Evolutionary conservation across 1,140 invertebrate genomes (phyloP), one percentile per base, ranked within the genome.

Genomic region (Rhyzopertha dominica): DNA sequence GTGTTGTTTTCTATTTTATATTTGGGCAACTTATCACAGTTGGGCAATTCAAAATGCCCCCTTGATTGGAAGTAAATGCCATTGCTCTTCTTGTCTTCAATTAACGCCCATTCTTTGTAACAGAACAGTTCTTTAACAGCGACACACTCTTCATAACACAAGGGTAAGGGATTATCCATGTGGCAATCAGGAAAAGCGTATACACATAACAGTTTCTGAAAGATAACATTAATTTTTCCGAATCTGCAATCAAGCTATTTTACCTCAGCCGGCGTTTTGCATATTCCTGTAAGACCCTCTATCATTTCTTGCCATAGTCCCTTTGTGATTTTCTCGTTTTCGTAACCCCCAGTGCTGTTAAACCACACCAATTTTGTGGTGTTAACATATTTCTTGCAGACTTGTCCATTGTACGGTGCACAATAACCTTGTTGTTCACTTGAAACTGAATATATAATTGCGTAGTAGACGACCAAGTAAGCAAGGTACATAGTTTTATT

Each of bases 71-170:
- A 81, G 62, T 73, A 83, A 40, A 89, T 80, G 8, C 82, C 79
- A 36, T 81, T 73, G 44, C 82, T 77, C 64, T 90, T 93, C 64
- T 91, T 90, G 54, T 90, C 87, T 69, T 94, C 88, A 43, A 95
- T 83, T 20, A 90, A 66, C 12, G 86, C 82, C 92, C 92, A 95
- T 60, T 95, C 86, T 59, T 87, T 88, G 65, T 90, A 92, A 70
- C 93, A 97, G 68, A 95, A 89, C 51, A 90, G 78, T 60, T 90
- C 79, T 61, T 84, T 82, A 4, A 94, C 85, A 18, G 90, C 92
- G 56, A 89, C 80, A 64, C 94, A 96, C 62, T 95, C 91, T 76
- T 96, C 90, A 55, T 87, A 90, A 73, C 86, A 95, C 8, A 92
- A 66, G 12, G 87, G 86, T 43, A 90, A 67, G 18, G 70, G 67